Evolutionary conservation across 1,140 invertebrate genomes (phyloP).

Genomic region (Alviniconcha marisindica): DNA sequence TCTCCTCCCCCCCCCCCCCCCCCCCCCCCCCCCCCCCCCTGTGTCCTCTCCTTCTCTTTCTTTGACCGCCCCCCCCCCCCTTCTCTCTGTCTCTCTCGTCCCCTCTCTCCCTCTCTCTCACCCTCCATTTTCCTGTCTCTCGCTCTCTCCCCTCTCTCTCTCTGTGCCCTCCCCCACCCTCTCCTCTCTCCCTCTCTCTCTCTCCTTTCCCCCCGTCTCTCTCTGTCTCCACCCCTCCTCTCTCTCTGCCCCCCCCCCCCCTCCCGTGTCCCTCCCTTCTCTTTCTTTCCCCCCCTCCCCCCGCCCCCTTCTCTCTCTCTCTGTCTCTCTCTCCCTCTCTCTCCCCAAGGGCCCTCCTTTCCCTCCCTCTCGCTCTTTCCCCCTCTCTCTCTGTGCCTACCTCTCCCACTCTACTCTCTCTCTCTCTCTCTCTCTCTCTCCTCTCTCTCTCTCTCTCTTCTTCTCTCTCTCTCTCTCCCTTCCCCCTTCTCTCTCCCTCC

Average conservation of each 20-base stretch:
- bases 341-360: no score
- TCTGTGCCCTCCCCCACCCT: neutral
- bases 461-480: slow-evolving; percentile 4
- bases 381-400: neutral
- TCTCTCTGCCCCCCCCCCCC: no score
- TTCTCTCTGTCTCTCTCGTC: slow-evolving; percentile 1
- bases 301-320: neutral
- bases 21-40: neutral
- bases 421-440: slow-evolving; percentile 19
- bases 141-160: slow-evolving; percentile 12
- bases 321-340: neutral
- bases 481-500: slow-evolving; percentile 1
- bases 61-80: neutral
- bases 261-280: no score
- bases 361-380: neutral
- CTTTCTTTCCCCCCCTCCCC: no score
- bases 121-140: neutral
- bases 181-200: no score
- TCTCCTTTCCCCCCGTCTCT: no score
- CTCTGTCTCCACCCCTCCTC: no score
- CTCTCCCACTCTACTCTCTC: neutral
- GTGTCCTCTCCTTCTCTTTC: neutral
- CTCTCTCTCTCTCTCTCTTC: slow-evolving; percentile 6
- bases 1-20: neutral
- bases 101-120: slow-evolving; percentile 15